These are phyloP conservation scores for Pagetopsis macropterus DNA, from an alignment of 2,797 vertebrate species.

Conservation along the genomic window DNA sequence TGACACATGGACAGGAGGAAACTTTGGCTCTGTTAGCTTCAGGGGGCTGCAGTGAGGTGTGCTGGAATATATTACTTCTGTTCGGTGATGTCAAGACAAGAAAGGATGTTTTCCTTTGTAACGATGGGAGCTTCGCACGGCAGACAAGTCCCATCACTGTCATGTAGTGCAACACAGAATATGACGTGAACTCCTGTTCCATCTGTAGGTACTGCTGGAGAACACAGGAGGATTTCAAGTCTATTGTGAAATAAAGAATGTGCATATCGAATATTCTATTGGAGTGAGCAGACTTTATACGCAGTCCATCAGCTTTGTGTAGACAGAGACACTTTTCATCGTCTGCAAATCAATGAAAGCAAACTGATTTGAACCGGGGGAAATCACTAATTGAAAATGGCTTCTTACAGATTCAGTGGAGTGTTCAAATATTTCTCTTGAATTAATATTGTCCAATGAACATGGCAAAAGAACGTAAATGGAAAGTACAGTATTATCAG, in stretches of 20 bases:
- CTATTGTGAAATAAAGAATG: not conserved
- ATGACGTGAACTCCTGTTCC: not conserved
- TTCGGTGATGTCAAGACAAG: not conserved
- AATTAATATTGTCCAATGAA: not conserved
- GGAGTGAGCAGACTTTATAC: not conserved
- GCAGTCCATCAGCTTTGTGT: not conserved
- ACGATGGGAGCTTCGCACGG: constrained; percentile 3
- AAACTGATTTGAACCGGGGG: not conserved
- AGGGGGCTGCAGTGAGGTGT: not conserved
- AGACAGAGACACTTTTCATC: not conserved
- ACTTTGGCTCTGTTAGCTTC: constrained; percentile 29
- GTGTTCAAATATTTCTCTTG: not conserved
- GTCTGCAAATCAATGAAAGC: not conserved
- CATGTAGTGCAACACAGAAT: not conserved
- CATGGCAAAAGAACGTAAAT: not conserved
- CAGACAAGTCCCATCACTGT: not conserved
- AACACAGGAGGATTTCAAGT: not conserved
- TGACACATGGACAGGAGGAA: constrained; percentile 27
- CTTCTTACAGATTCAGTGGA: not conserved
- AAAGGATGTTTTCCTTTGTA: not conserved
- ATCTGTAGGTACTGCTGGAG: not conserved
- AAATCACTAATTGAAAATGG: not conserved
- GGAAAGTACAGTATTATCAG: not conserved
- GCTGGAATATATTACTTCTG: constrained; percentile 14
- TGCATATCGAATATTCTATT: not conserved